A percentile compares a stretch with the other conserved stretches of the same genome.
Evolutionary conservation across 2,113 vertebrate species (phyloP).

Genomic region (Cricetomys ansorgei): DNA sequence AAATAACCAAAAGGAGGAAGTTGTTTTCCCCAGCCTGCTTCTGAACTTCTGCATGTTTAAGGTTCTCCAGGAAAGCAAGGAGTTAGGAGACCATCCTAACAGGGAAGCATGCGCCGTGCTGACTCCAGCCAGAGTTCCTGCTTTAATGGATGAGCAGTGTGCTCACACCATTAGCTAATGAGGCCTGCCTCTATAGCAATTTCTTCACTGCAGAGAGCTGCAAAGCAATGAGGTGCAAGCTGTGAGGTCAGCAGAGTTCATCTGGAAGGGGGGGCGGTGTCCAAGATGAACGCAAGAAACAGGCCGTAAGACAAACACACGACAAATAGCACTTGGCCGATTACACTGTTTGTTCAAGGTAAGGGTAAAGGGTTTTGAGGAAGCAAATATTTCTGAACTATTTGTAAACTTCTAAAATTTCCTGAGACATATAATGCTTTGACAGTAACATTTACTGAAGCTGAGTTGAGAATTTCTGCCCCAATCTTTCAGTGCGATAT

Average conservation of each 20-base stretch:
- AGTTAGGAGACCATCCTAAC: background rate
- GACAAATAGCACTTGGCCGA: background rate
- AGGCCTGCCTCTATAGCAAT: background rate
- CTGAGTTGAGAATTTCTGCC: slow-evolving; percentile 26
- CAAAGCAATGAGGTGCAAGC: background rate
- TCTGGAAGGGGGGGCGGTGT: background rate
- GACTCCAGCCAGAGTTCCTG: background rate
- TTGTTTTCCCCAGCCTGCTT: background rate
- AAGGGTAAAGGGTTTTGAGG: slow-evolving; percentile 8
- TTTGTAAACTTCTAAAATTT: background rate
- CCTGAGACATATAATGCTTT: background rate
- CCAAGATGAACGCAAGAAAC: background rate
- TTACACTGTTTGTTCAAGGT: background rate
- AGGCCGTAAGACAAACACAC: background rate
- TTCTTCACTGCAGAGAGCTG: background rate
- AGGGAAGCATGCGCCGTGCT: slow-evolving; percentile 45
- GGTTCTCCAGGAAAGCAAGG: background rate
- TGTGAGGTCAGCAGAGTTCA: background rate
- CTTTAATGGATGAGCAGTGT: background rate
- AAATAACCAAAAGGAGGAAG: background rate
- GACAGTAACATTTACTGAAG: slow-evolving; percentile 24
- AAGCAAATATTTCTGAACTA: background rate
- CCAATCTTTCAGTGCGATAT: background rate
- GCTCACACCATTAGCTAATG: background rate
- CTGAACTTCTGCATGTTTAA: background rate